Percentiles rank a stretch among this genome's conserved stretches.
Conservation (phyloP, 2,888 invertebrate species). For the Sinotaia quadrata region DNA sequence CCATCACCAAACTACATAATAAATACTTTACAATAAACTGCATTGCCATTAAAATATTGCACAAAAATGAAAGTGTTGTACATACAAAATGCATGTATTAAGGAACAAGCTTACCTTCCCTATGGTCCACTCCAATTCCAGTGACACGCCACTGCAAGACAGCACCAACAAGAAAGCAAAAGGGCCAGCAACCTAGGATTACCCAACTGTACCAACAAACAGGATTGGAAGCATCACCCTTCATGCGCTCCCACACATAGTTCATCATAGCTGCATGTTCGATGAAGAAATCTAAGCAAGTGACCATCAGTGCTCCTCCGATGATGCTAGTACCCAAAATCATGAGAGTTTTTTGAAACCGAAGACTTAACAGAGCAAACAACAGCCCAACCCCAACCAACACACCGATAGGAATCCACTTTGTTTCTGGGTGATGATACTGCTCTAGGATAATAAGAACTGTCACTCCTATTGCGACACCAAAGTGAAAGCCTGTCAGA, state of each 20-base stretch:
- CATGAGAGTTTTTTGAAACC: constrained; percentile 83
- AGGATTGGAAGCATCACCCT: constrained; percentile 71
- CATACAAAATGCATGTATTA: no score
- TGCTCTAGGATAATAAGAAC: constrained; percentile 74
- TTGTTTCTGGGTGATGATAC: constrained; percentile 76
- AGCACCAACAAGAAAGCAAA: constrained; percentile 79
- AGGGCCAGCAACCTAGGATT: constrained; percentile 82
- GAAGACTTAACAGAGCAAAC: constrained; percentile 81
- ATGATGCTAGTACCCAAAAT: constrained; percentile 84
- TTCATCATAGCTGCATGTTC: constrained; percentile 79
- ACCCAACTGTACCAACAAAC: constrained; percentile 84
- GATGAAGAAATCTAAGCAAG: constrained; percentile 83
- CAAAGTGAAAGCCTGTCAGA: constrained; percentile 85
- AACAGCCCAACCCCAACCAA: constrained; percentile 80
- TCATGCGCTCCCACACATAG: constrained; percentile 82
- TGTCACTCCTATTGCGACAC: constrained; percentile 74
- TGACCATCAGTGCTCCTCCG: constrained; percentile 82
- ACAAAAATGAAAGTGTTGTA: no score
- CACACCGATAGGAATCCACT: constrained; percentile 82
- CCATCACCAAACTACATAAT: no score
- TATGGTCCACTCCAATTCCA: constrained; percentile 76
- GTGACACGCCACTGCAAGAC: constrained; percentile 82
- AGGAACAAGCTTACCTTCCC: constrained; percentile 71
- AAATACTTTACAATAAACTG: no score
- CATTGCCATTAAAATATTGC: no score